Evolutionary conservation across 2,797 vertebrate species (phyloP), one percentile per base, ranked within the genome.

Genomic region (Molossus alvarezi): DNA sequence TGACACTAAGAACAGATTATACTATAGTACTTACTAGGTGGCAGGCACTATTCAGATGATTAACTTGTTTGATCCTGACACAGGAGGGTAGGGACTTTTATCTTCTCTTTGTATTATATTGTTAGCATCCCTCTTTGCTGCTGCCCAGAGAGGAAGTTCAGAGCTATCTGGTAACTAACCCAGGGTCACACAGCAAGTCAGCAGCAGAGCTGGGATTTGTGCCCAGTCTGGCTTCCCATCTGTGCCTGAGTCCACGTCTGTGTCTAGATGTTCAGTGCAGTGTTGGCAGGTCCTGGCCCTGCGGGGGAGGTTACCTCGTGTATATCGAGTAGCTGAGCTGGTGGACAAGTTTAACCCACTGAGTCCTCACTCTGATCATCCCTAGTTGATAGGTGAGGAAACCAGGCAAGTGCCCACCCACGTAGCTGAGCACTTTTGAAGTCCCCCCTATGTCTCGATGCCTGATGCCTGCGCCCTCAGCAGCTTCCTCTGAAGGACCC

Each of bases 361-460:
- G 15, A 41, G 20, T 33, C 13, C 21, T 76, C 10, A 9, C 25
- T 64, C 15, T 60, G 27, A n/a, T 48, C 2, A 11, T 48, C 8
- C 18, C 29, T 4, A 0, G 25, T 51, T 27, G 62, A 14, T 10
- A 51, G 41, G 25, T 62, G 58, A 79, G 53, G 45, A 55, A 13
- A 33, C 55, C 0, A 64, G 75, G 62, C 12, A 23, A 12, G 17
- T 0, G 6, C 21, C 14, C 33, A 7, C 3, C 4, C 1, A 6
- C 9, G 57, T n/a, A 62, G 65, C 0, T 3, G 8, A 13, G 45
- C 5, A 45, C 51, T 65, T 77, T 4, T 33, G 41, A 18, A 17
- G 20, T 33, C 45, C 8, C 20, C 2, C 0, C 14, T 10, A 62
- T 0, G 0, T 25, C 51, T 69, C 0, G 3, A 0, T 41, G 60